Evolutionary conservation across 2,113 vertebrate species (phyloP).

Genomic region (Symphodus melops): DNA sequence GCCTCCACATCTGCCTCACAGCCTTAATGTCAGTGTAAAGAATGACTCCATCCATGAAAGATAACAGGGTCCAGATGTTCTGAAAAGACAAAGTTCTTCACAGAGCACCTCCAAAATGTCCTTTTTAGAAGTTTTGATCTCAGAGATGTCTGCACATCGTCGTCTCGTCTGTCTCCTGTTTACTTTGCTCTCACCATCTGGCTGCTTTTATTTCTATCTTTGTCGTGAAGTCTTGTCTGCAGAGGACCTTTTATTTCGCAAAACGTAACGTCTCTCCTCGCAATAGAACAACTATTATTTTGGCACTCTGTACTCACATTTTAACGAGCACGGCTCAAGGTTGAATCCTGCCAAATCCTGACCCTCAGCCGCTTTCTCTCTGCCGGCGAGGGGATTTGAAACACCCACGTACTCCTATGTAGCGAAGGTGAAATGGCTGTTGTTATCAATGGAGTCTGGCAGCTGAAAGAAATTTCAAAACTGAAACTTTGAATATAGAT

Average conservation of each 20-base stretch:
- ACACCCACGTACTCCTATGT: too few species aligned
- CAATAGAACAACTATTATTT: neutral
- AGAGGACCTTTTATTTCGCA: neutral
- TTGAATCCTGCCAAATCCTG: too few species aligned
- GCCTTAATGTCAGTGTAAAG: neutral
- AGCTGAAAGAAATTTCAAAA: too few species aligned
- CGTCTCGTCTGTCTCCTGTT: neutral
- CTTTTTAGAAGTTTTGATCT: neutral
- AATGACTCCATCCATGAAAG: neutral
- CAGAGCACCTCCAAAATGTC: neutral
- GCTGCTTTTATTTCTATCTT: slow-evolving; percentile 7
- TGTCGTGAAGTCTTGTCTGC: neutral
- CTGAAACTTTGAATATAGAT: too few species aligned
- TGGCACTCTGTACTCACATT: too few species aligned
- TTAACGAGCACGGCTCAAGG: too few species aligned
- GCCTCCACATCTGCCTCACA: neutral
- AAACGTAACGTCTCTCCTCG: neutral
- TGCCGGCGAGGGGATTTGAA: neutral
- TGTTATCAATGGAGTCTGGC: too few species aligned
- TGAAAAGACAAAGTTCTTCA: neutral
- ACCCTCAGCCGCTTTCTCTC: too few species aligned
- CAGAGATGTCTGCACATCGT: slow-evolving; percentile 3
- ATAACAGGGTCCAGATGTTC: neutral
- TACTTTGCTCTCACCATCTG: slow-evolving; percentile 6
- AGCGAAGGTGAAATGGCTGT: too few species aligned